Conservation (phyloP, 1,140 invertebrate species). For the Drosophila pectinifera region DNA sequence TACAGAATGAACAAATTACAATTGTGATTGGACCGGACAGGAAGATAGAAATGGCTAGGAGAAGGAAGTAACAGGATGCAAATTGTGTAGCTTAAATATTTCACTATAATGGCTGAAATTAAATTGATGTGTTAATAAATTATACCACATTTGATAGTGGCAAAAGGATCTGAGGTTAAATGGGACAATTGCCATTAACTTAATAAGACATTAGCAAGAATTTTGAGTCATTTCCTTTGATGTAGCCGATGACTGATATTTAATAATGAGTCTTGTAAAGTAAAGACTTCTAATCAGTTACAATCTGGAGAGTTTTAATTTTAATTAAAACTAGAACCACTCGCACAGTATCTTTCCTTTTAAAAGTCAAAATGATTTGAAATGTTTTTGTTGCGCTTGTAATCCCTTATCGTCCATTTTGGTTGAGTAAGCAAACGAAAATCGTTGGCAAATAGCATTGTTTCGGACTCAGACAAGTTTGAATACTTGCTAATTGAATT, state of each 20-base stretch:
- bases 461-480: background rate
- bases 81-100: constrained; percentile 25
- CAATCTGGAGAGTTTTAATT: too few species aligned
- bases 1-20: constrained; percentile 28
- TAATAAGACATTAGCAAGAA: too few species aligned
- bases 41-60: constrained; percentile 8
- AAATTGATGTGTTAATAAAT: constrained; percentile 5
- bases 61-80: constrained; percentile 1
- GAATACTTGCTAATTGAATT: constrained; percentile 39
- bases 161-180: background rate
- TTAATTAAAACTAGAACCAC: background rate
- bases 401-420: constrained; percentile 19
- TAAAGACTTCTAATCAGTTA: too few species aligned
- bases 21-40: constrained; percentile 26
- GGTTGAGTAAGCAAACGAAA: constrained; percentile 10
- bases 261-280: background rate
- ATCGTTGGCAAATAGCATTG: constrained; percentile 19
- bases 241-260: background rate
- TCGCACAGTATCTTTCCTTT: background rate
- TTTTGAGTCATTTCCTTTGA: background rate
- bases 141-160: too few species aligned
- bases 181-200: background rate
- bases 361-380: background rate
- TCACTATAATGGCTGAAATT: constrained; percentile 15
- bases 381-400: background rate